Evolutionary conservation across 2,113 vertebrate genomes (phyloP).

Genomic region (Petaurus breviceps): DNA sequence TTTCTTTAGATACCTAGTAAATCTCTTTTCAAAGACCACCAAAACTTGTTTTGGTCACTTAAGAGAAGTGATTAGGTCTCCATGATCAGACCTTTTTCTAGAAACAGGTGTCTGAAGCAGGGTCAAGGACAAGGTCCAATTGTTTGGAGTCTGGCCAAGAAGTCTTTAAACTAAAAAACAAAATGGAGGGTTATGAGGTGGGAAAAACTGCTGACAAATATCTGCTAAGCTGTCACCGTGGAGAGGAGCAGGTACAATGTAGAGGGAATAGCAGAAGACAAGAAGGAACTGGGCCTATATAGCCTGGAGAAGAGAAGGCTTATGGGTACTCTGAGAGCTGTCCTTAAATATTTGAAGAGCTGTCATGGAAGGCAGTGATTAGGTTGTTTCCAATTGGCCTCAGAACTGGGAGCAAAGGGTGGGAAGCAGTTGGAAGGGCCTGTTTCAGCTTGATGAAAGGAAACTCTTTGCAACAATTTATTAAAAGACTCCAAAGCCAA

Average conservation of each 20-base stretch:
- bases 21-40: neutral
- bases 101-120: neutral
- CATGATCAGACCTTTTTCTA: neutral
- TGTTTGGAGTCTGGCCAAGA: neutral
- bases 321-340: neutral
- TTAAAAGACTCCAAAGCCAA: neutral
- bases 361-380: neutral
- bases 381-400: neutral
- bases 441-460: neutral
- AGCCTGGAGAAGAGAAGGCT: neutral
- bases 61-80: neutral
- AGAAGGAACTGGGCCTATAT: neutral
- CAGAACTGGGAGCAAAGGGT: neutral
- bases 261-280: neutral
- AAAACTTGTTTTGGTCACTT: neutral
- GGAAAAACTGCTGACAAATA: neutral
- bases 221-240: neutral
- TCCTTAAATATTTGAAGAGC: neutral
- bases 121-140: neutral
- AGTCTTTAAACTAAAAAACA: neutral
- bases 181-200: neutral
- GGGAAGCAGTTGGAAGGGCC: neutral
- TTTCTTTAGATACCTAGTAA: neutral
- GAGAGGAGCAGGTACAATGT: neutral
- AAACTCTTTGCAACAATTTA: neutral